These are phyloP conservation scores for Stenodema calcarata DNA, from an alignment of 2,888 invertebrate species.

Conservation along the genomic window DNA sequence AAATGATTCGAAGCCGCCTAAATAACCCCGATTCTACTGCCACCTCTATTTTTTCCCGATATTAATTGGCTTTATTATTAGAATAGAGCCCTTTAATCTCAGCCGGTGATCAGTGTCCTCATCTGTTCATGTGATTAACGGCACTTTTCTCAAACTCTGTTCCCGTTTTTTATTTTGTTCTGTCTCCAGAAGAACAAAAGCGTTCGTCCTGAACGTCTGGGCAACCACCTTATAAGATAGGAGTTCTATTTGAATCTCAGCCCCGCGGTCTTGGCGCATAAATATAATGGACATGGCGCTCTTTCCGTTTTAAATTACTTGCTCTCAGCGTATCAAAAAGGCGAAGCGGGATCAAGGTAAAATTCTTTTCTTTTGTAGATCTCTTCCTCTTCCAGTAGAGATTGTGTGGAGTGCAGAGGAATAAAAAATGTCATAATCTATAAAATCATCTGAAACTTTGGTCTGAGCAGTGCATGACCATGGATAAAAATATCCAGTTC, in stretches of 20 bases:
- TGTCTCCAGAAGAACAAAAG: conserved; percentile 7
- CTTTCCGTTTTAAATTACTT: background rate
- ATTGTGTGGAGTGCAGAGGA: too few species aligned
- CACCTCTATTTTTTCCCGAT: background rate
- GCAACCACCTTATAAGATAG: background rate
- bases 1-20: background rate
- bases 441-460: too few species aligned
- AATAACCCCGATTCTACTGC: background rate
- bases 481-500: too few species aligned
- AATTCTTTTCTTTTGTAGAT: background rate
- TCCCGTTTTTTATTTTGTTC: background rate
- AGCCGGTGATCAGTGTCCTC: background rate
- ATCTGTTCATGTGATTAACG: conserved; percentile 9
- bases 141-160: background rate
- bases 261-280: background rate
- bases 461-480: too few species aligned
- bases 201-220: background rate
- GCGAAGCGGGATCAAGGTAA: background rate
- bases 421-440: too few species aligned
- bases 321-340: background rate
- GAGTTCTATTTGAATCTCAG: background rate
- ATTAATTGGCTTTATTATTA: conserved; percentile 26
- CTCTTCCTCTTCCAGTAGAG: background rate
- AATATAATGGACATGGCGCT: background rate
- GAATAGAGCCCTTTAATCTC: background rate